Base-by-base conservation (phyloP, 2,888 invertebrate species). In the Ceriagrion tenellum region DNA sequence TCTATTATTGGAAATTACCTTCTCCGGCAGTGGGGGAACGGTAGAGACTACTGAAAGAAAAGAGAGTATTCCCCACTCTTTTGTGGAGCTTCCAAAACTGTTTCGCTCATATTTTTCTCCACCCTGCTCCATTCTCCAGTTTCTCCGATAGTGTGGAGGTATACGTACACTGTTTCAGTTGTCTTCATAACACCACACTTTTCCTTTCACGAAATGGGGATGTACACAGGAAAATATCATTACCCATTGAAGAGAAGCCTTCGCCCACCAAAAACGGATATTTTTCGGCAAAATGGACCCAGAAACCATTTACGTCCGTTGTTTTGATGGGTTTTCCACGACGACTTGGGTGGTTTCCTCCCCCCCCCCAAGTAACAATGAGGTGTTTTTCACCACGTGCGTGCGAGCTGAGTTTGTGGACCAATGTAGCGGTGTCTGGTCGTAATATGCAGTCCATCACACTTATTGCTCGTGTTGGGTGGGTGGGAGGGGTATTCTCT, bases 1-100 rank as follows among this genome's bases (percentile, higher is more conserved):
- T 81, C 35, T 35, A 81, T 81, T 81, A 81, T 81, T 81, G 81
- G 81, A 81, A 81, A 81, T 81, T 81, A 30, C 81, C 81, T 81
- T 35, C 26, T 13, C 16, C 16, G 81, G 81, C 6, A 81, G 35
- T n/a, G 69, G 69, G 59, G 59, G 59, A 12, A 59, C 59, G 59
- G 59, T 2, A 12, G 59, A 12, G n/a, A n/a, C 26, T 26, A 23
- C 6, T 4, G 69, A 69, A n/a, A n/a, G n/a, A 10, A n/a, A n/a
- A n/a, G 69, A 23, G 69, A 69, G 81, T 16, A 30, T 35, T 81
- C 81, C 26, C 30, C 35, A 35, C 30, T 81, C 35, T 81, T 81
- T 30, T 81, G 81, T 81, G 35, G 16, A 35, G 81, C 81, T 35
- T 81, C 81, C 81, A 35, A 81, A 81, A 81, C 8, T 81, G 81